Base-by-base conservation (phyloP, 2,888 invertebrate species). In the Drosophila leonis region DNA sequence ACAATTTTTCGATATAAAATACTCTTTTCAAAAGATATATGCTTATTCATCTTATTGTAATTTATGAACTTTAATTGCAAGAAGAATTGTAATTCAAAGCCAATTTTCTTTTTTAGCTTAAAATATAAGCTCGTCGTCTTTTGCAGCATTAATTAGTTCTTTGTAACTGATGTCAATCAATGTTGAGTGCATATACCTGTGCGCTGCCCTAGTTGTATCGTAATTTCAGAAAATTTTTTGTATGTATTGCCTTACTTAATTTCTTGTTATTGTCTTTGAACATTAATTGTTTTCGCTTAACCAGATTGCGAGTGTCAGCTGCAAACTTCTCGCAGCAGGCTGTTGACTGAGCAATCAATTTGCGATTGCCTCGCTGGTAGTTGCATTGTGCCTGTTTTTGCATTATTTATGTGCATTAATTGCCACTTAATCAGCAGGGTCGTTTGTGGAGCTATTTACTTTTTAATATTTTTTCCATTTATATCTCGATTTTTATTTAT, bases 321-420 rank as follows among this genome's bases (percentile, higher is more conserved):
- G 63, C 69, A 60, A 27, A 37, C 46, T 55, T 29, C 51, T 51
- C n/a, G 54, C 27, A 24, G 37, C 37, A 31, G 12, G 4, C 24
- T 42, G 46, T 57, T 54, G 31, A 60, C 52, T 39, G 44, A 56
- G 46, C 72, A 65, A 72, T 73, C 77, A 63, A 69, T 73, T 73
- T 66, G 42, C 65, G 60, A 61, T 72, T 78, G 71, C 29, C 54
- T 71, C 61, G 62, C 52, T 27, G 65, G 57, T 51, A 57, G 41
- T 18, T 80, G 61, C 62, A 66, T 56, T 71, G 54, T 57, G 75
- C 68, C 60, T 65, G 68, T 70, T 69, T 55, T 76, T 80, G 73
- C 77, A 76, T 79, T 76, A 79, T 76, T 76, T 73, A 79, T 76
- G 60, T 51, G 56, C 66, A 67, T 76, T 79, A 80, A 79, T 80